Percentiles rank a stretch among this genome's conserved stretches.
phyloP scores from a whole-genome alignment of 2,113 vertebrate species.

The Vulpes lagopus region DNA sequence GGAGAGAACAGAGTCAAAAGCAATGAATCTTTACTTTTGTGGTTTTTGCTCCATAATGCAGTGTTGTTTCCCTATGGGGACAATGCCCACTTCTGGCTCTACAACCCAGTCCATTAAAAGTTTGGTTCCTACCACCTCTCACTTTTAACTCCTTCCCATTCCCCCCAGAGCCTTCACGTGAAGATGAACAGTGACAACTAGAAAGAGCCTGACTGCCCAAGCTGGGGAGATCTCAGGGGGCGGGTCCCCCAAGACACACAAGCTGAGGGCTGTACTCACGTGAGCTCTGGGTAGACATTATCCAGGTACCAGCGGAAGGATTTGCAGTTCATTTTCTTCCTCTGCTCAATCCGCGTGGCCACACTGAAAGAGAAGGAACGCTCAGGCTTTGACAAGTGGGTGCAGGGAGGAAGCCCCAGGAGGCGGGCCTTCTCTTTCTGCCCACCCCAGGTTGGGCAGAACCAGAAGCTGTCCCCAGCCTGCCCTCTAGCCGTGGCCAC shows the following conservation, averaged over 20 bases:
- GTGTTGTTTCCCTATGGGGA: not conserved
- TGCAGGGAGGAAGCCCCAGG: not conserved
- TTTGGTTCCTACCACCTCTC: not conserved
- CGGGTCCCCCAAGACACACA: not conserved
- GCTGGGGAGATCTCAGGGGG: not conserved
- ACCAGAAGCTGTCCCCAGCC: not conserved
- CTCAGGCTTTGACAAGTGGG: not conserved
- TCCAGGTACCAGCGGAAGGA: constrained; percentile 99
- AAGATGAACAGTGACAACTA: not conserved
- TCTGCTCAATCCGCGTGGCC: constrained; percentile 92
- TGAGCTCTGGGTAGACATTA: constrained; percentile 98
- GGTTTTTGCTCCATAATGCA: not conserved
- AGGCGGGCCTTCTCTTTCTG: not conserved
- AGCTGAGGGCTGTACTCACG: constrained; percentile 88
- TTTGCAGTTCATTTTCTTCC: constrained; percentile 97
- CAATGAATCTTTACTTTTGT: not conserved
- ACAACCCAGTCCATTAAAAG: not conserved
- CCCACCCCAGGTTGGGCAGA: not conserved
- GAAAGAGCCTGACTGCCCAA: not conserved
- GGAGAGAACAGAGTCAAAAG: not conserved
- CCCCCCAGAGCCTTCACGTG: not conserved
- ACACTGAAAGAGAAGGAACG: constrained; percentile 88
- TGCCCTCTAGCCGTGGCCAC: not conserved
- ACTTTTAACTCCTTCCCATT: not conserved
- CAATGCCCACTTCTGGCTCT: not conserved